Percentiles rank a stretch among this genome's conserved stretches.
Conservation (phyloP, 2,113 vertebrate species). For the Petrocephalus zakoni region DNA sequence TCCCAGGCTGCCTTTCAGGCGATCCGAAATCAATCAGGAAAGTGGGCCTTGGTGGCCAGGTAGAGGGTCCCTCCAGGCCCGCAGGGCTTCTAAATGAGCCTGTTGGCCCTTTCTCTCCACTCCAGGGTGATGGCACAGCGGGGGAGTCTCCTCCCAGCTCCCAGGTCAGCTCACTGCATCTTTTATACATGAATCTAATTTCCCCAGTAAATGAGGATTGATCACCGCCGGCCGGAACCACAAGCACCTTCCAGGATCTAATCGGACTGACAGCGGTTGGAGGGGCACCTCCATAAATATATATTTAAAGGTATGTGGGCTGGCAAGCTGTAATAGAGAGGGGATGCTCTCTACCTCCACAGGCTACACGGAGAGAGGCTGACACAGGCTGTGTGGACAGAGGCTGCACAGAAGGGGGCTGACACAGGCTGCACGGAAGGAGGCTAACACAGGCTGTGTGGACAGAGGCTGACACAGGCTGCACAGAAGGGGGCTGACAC, state of each 20-base stretch:
- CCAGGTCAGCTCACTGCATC: conserved; percentile 52
- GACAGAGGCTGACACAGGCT: too few species aligned
- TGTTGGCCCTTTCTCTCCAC: neutral
- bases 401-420: too few species aligned
- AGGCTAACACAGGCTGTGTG: neutral
- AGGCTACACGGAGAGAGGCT: neutral
- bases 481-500: neutral
- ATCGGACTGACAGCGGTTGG: conserved; percentile 53
- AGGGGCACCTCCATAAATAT: conserved; percentile 66
- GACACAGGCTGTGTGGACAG: too few species aligned
- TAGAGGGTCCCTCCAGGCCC: neutral
- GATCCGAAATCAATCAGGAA: neutral
- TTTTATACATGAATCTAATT: conserved; percentile 63
- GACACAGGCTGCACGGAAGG: neutral
- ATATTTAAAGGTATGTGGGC: conserved; percentile 54
- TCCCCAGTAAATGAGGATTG: conserved; percentile 63
- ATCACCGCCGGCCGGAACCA: conserved; percentile 59
- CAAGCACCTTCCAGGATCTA: conserved; percentile 61
- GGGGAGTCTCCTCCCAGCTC: conserved; percentile 50
- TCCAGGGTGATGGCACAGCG: conserved; percentile 26
- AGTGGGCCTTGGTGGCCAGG: neutral
- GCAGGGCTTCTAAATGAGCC: neutral
- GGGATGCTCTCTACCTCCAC: conserved; percentile 56
- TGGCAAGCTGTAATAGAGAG: conserved; percentile 54
- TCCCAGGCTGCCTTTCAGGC: neutral